A percentile compares a stretch with the other conserved stretches of the same genome.
Conservation (phyloP, 2,888 invertebrate genomes). For the Tipula helvola region DNA sequence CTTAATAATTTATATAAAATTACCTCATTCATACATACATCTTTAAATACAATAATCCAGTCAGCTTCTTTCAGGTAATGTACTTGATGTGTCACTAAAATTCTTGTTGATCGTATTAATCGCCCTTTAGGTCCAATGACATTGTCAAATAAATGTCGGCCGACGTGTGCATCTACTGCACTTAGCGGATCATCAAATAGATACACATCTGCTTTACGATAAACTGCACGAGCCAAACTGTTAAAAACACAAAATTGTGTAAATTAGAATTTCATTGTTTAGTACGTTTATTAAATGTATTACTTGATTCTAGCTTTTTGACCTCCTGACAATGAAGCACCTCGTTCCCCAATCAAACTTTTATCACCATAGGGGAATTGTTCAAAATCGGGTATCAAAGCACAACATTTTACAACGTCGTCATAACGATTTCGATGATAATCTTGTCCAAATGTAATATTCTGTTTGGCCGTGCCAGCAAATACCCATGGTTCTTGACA, state of each 20-base stretch:
- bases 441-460: slow-evolving; percentile 64
- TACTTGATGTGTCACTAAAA: slow-evolving; percentile 67
- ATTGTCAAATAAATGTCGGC: slow-evolving; percentile 53
- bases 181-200: slow-evolving; percentile 63
- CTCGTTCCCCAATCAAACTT: slow-evolving; percentile 46
- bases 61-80: slow-evolving; percentile 50
- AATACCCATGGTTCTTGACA: slow-evolving; percentile 81
- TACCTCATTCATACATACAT: slow-evolving; percentile 34
- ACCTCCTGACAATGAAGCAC: slow-evolving; percentile 51
- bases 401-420: slow-evolving; percentile 34
- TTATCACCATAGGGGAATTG: slow-evolving; percentile 42
- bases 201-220: slow-evolving; percentile 53
- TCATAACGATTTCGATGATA: slow-evolving; percentile 28
- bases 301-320: slow-evolving; percentile 50
- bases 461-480: slow-evolving; percentile 63
- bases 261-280: not conserved
- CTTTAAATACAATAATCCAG: slow-evolving; percentile 43
- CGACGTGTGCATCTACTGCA: slow-evolving; percentile 61
- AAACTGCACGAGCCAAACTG: slow-evolving; percentile 21
- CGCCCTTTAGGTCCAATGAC: slow-evolving; percentile 43
- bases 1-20: not conserved
- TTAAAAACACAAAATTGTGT: not conserved
- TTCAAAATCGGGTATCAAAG: slow-evolving; percentile 38
- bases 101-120: slow-evolving; percentile 44
- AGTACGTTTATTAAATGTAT: not conserved